Evolutionary conservation across 2,888 invertebrate genomes (phyloP).

Genomic region (Frankliniella fusca): DNA sequence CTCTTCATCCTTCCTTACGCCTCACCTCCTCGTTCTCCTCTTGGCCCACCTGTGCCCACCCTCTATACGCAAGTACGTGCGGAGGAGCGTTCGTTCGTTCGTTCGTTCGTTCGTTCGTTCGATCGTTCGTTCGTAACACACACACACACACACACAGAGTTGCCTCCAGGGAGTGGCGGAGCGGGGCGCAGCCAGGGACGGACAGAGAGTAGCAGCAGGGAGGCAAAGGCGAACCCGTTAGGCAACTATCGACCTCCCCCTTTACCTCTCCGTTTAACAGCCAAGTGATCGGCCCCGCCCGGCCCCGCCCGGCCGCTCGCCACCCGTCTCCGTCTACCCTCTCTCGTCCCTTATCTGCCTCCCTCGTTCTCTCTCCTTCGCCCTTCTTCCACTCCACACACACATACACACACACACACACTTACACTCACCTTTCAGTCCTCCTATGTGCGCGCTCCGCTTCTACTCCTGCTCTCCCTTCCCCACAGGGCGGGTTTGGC

Average conservation of each 20-base stretch:
- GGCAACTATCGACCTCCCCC: background rate
- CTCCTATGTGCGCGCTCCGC: too few relatives aligned
- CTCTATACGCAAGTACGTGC: background rate
- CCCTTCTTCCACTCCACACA: too few relatives aligned
- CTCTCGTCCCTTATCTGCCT: background rate
- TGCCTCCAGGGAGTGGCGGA: too few relatives aligned
- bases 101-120: too few relatives aligned
- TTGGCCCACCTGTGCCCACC: background rate
- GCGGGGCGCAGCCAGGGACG: too few relatives aligned
- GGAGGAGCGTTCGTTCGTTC: too few relatives aligned
- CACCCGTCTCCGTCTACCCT: background rate
- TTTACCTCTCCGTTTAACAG: background rate
- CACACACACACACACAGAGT: too few relatives aligned
- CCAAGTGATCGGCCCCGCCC: background rate
- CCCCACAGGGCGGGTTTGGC: background rate
- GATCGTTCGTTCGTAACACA: too few relatives aligned
- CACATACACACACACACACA: too few relatives aligned
- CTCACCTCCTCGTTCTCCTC: background rate
- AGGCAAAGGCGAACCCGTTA: background rate
- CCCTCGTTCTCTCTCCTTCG: background rate
- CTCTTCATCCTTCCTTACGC: background rate
- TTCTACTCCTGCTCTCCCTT: too few relatives aligned
- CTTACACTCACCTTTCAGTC: too few relatives aligned
- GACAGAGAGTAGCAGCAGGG: too few relatives aligned
- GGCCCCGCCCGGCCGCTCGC: background rate